Percentiles rank a stretch among this genome's conserved stretches.
Conservation (phyloP, 2,888 invertebrate species). For the Seira musarum region DNA sequence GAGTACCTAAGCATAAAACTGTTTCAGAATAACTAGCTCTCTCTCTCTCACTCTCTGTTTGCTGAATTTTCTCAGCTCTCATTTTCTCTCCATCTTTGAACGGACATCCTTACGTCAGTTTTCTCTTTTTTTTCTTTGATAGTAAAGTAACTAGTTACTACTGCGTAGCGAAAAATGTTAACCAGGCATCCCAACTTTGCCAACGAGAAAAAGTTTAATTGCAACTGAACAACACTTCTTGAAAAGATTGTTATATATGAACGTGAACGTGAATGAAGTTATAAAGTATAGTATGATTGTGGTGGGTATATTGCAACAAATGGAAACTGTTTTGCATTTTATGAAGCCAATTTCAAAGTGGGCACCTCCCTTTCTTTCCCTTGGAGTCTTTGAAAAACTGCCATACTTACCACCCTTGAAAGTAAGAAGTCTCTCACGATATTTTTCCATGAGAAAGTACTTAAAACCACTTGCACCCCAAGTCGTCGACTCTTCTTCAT, state of each 20-base stretch:
- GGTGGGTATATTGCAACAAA: constrained; percentile 25
- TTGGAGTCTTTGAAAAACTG: neutral
- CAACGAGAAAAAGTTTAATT: neutral
- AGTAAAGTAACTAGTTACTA: neutral
- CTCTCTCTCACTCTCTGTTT: neutral
- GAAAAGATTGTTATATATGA: neutral
- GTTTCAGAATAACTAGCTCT: neutral
- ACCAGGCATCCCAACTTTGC: neutral
- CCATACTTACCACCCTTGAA: constrained; percentile 38
- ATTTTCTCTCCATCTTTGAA: neutral
- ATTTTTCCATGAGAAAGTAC: constrained; percentile 52
- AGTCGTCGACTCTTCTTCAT: constrained; percentile 25
- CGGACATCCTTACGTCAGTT: neutral
- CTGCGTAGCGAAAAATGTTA: neutral
- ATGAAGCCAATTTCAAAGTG: constrained; percentile 67
- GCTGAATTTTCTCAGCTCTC: no score
- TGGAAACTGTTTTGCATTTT: constrained; percentile 68
- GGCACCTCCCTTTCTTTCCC: constrained; percentile 20
- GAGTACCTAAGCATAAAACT: neutral
- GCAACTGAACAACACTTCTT: neutral
- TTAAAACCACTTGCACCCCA: constrained; percentile 66
- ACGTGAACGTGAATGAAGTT: no score
- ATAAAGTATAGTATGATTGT: no score
- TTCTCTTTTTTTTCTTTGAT: neutral
- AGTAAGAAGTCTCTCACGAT: constrained; percentile 33